Evolutionary conservation across 2,113 vertebrate genomes (phyloP).

Genomic region (Riparia riparia): DNA sequence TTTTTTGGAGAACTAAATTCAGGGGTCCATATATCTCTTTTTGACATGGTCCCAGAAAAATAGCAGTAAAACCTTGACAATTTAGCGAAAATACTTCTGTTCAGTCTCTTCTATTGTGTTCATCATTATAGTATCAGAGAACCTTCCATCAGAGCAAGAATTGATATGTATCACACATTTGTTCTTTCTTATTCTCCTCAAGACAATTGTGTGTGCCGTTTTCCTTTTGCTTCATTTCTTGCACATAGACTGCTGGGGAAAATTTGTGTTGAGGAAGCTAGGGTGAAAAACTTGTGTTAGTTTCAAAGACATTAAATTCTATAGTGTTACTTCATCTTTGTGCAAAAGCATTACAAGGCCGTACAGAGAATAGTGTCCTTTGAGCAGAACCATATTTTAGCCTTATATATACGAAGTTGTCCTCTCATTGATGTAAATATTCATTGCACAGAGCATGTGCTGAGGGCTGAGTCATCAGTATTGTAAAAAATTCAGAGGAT

Average conservation of each 20-base stretch:
- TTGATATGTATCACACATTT: fast-evolving
- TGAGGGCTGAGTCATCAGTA: not conserved
- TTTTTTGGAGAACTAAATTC: not conserved
- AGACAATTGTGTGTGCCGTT: not conserved
- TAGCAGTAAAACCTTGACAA: not conserved
- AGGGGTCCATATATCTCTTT: not conserved
- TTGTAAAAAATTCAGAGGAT: not conserved
- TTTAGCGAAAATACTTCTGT: not conserved
- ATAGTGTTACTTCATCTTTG: not conserved
- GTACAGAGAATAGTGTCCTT: not conserved
- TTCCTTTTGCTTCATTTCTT: not conserved
- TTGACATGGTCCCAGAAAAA: not conserved
- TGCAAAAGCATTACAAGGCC: not conserved
- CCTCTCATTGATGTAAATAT: not conserved
- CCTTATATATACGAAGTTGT: not conserved
- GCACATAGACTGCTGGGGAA: not conserved
- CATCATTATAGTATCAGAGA: not conserved
- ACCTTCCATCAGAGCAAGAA: not conserved
- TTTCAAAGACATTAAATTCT: not conserved
- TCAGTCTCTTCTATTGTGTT: not conserved
- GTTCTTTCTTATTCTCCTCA: not conserved
- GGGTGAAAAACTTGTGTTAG: not conserved
- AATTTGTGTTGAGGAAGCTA: not conserved
- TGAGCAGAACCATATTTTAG: not conserved
- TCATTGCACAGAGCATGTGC: not conserved